Percentiles rank a stretch among this genome's conserved stretches.
phyloP scores from a whole-genome alignment of 2,888 invertebrate genomes.

The Dicyrtoma fusca region DNA sequence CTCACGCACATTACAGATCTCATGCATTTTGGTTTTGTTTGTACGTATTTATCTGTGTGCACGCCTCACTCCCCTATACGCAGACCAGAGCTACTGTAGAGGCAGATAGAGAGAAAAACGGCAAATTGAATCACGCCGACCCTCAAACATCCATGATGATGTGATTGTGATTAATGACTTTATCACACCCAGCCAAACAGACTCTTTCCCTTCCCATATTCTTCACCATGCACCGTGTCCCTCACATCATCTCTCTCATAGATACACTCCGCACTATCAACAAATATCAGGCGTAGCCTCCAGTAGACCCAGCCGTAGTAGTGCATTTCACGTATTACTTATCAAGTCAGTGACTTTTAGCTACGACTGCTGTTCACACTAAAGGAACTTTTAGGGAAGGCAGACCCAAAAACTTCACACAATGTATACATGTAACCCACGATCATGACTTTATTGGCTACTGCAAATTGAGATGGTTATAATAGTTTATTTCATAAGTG shows the following conservation, averaged over 20 bases:
- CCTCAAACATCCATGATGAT: constrained; percentile 32
- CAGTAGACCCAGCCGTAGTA: not conserved
- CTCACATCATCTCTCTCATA: not conserved
- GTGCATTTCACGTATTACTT: not conserved
- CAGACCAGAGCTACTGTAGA: not conserved
- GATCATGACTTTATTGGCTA: not conserved
- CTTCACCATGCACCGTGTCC: constrained; percentile 36
- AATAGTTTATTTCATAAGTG: constrained; percentile 6
- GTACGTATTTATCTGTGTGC: not conserved
- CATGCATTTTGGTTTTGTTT: not conserved
- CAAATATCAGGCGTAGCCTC: not conserved
- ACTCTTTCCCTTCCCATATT: constrained; percentile 11
- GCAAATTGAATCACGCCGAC: constrained; percentile 30
- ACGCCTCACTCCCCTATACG: not conserved
- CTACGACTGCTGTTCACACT: too few relatives aligned
- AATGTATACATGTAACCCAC: too few relatives aligned
- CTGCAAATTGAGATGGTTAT: not conserved
- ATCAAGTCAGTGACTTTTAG: too few relatives aligned
- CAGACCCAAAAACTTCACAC: too few relatives aligned
- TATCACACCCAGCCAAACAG: constrained; percentile 52
- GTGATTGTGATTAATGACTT: constrained; percentile 55
- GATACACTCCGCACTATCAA: not conserved
- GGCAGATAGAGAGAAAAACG: constrained; percentile 9
- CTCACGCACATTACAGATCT: too few relatives aligned
- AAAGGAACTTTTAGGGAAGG: too few relatives aligned